Conservation (phyloP, 2,888 invertebrate species). For the Brachynemurus nebulosus region DNA sequence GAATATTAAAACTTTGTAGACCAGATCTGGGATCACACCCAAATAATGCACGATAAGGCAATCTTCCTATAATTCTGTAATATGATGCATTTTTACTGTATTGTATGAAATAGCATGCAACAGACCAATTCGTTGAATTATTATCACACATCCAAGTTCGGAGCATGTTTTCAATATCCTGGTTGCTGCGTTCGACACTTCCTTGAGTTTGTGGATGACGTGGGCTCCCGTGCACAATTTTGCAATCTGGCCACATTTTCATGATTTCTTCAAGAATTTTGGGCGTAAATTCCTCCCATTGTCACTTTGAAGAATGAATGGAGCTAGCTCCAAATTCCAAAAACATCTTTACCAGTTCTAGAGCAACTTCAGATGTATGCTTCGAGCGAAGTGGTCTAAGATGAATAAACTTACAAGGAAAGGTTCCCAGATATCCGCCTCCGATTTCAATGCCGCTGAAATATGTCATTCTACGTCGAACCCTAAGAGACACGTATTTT, state of each 20-base stretch:
- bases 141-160: slow-evolving; percentile 18
- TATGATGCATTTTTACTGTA: slow-evolving; percentile 11
- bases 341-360: not conserved
- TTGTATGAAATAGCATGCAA: not conserved
- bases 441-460: too few species aligned
- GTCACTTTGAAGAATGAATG: slow-evolving; percentile 18
- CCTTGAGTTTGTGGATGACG: slow-evolving; percentile 16
- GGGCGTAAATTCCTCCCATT: slow-evolving; percentile 18
- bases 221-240: slow-evolving; percentile 12
- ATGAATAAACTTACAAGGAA: not conserved
- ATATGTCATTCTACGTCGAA: too few species aligned
- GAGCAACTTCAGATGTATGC: not conserved
- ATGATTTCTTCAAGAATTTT: slow-evolving; percentile 19
- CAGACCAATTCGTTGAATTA: slow-evolving; percentile 18
- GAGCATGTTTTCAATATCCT: slow-evolving; percentile 20
- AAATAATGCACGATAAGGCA: slow-evolving; percentile 14
- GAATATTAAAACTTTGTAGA: not conserved
- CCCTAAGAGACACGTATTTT: too few species aligned
- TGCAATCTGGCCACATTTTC: slow-evolving; percentile 9
- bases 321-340: slow-evolving; percentile 17
- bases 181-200: slow-evolving; percentile 15
- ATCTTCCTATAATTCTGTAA: slow-evolving; percentile 13
- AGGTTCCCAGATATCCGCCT: too few species aligned
- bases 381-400: not conserved
- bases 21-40: slow-evolving; percentile 9